phyloP scores from a whole-genome alignment of 2,888 invertebrate species.

The Hanleya hanleyi region DNA sequence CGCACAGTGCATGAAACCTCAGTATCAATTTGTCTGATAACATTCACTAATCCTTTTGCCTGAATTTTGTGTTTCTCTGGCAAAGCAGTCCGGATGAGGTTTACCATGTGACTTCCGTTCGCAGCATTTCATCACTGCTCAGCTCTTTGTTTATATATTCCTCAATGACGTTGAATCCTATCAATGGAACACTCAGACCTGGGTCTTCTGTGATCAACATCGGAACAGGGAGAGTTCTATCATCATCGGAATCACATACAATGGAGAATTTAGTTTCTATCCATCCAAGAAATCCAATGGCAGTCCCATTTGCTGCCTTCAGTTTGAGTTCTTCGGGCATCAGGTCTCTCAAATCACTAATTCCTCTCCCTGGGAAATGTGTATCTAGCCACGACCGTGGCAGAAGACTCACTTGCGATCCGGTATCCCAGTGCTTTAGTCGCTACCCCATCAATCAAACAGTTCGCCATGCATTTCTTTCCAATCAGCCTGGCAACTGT shows the following conservation, averaged over 20 bases:
- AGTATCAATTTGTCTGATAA: not conserved
- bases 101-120: not conserved
- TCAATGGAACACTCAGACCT: not conserved
- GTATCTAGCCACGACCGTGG: not conserved
- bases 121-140: not conserved
- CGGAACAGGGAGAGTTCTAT: not conserved
- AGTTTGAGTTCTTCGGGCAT: not conserved
- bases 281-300: not conserved
- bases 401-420: not conserved
- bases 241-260: not conserved
- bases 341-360: not conserved
- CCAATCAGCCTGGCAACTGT: not conserved
- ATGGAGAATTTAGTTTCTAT: not conserved
- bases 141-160: not conserved
- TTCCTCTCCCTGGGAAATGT: not conserved
- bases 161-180: no score
- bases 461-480: not conserved
- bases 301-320: not conserved
- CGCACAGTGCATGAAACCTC: no score
- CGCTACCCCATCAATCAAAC: no score
- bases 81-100: not conserved
- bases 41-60: not conserved
- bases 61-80: not conserved
- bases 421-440: not conserved
- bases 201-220: not conserved